Base-by-base conservation (phyloP, 2,113 vertebrate genomes). In the Scytalopus superciliaris region DNA sequence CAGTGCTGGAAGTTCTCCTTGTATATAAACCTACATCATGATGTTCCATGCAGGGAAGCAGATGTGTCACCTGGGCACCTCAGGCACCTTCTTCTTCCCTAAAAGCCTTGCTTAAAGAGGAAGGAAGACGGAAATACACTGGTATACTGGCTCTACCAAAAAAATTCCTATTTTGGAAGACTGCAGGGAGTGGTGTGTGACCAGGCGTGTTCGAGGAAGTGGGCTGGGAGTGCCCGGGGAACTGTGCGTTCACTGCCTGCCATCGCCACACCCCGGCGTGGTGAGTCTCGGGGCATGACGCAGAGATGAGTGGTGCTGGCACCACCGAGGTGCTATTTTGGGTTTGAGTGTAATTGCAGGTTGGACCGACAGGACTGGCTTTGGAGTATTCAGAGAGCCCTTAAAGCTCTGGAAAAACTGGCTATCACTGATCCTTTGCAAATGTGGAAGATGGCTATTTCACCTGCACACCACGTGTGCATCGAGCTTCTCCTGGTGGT, bases 391-490 rank as follows among this genome's bases (percentile, higher is more conserved):
- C 1, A 8, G 80, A 55, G 72, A 74, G 66, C 76, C 79, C 39
- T 19, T 45, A 87, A 78, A 70, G 77, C 28, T 59, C 74, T 72
- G 68, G 69, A 42, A 73, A 59, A 77, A 52, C 52, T 47, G 81
- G 89, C 91, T 81, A 3, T 76, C 1, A 1, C 39, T 33, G 47
- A 25, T 80, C 47, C 22, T 55, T 39, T 23, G 75, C 37, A 15
- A 35, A 39, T 21, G 66, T 18, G 27, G 37, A 16, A 40, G 68
- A 25, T 4, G 3, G 19, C 23, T 31, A 4, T 89, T 87, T 47
- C 42, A 24, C 0, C 1, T 27, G 55, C 6, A 1, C 35, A 1
- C 35, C 7, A 14, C 2, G 4, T 0, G 3, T 33, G 50, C 18
- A 4, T 9, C 16, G 6, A 37, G 5, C n/a, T 39, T 40, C 21